Percentiles rank a stretch among this genome's conserved stretches.
These are phyloP conservation scores for Hypotaenidia okinawae DNA, from an alignment of 2,797 vertebrate species.

Conservation along the genomic window DNA sequence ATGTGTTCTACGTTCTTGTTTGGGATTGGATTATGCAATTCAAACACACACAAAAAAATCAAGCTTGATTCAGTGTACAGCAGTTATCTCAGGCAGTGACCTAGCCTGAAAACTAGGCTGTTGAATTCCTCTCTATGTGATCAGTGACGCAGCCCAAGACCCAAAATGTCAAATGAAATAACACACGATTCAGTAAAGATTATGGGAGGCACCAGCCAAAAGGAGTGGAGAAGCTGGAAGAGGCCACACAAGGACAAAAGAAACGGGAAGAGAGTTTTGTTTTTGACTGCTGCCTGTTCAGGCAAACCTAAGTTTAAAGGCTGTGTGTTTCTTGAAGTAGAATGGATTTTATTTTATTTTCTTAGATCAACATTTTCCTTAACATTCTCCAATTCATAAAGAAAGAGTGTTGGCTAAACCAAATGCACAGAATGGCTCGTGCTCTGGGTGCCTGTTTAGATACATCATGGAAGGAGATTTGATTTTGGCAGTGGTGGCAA, in stretches of 20 bases:
- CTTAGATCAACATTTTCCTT: background rate
- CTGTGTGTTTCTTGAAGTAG: background rate
- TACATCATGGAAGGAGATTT: background rate
- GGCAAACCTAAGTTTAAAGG: background rate
- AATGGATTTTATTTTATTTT: background rate
- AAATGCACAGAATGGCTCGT: rapidly evolving
- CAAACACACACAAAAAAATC: background rate
- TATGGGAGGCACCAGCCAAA: background rate
- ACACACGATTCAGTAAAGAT: constrained; percentile 24
- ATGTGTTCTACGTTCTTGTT: background rate
- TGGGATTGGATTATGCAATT: background rate
- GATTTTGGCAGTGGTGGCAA: background rate
- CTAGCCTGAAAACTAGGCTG: background rate
- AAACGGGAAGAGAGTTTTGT: background rate
- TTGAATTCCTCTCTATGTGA: background rate
- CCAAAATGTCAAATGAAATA: constrained; percentile 50
- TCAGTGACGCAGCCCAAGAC: background rate
- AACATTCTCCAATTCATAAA: background rate
- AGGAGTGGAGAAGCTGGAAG: background rate
- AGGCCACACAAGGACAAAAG: constrained; percentile 19
- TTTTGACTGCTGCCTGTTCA: background rate
- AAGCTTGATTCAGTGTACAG: background rate
- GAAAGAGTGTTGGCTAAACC: background rate
- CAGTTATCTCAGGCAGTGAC: background rate
- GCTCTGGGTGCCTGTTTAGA: background rate